These are phyloP conservation scores for Drosophila fulvimacula DNA, from an alignment of 2,888 invertebrate species.

Conservation along the genomic window DNA sequence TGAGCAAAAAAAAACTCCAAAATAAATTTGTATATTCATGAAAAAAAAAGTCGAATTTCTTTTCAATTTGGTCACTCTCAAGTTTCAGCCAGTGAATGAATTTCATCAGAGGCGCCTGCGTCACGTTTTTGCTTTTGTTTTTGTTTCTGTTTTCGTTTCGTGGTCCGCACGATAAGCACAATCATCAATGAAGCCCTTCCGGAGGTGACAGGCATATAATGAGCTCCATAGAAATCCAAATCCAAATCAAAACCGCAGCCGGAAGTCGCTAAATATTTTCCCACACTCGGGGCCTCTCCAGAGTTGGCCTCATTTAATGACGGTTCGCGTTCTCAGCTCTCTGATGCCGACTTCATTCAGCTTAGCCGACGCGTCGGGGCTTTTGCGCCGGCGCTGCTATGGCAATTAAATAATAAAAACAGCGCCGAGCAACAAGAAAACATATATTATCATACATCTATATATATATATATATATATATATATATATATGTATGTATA, in stretches of 20 bases:
- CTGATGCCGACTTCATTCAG: constrained; percentile 40
- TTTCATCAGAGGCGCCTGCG: constrained; percentile 39
- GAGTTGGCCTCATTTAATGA: constrained; percentile 74
- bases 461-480: background rate
- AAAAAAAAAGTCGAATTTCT: constrained; percentile 11
- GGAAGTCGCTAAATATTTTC: constrained; percentile 82
- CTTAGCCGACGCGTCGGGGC: constrained; percentile 40
- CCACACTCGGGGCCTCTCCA: constrained; percentile 71
- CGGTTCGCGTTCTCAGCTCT: constrained; percentile 48
- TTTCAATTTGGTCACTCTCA: constrained; percentile 25
- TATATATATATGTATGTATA: background rate
- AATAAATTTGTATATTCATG: constrained; percentile 14
- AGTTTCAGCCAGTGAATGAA: constrained; percentile 51
- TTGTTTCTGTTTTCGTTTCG: too few relatives aligned
- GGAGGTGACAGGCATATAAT: constrained; percentile 54
- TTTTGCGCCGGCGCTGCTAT: constrained; percentile 74
- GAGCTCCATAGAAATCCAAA: constrained; percentile 53
- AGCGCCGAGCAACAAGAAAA: constrained; percentile 24
- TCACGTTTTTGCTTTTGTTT: constrained; percentile 11
- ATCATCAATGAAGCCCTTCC: constrained; percentile 56
- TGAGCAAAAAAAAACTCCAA: constrained; percentile 13
- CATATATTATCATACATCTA: constrained; percentile 6
- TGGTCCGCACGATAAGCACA: constrained; percentile 46
- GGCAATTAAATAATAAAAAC: constrained; percentile 78
- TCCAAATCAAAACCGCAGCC: constrained; percentile 70